These are phyloP conservation scores for Synchiropus splendidus DNA, from an alignment of 2,113 vertebrate genomes.

Conservation along the genomic window DNA sequence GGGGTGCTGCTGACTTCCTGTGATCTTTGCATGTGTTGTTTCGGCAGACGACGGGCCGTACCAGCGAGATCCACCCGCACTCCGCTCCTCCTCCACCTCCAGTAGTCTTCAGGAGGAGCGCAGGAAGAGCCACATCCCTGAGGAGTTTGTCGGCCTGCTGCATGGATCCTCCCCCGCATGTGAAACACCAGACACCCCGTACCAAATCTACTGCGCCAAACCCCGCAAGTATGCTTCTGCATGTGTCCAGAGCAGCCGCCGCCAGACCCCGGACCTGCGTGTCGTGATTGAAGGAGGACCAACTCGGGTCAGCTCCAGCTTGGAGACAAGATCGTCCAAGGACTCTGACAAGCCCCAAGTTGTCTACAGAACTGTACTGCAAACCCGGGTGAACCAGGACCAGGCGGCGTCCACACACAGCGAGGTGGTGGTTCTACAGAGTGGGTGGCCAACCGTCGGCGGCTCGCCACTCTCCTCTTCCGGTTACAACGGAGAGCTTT, in stretches of 20 bases:
- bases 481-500: constrained; percentile 62
- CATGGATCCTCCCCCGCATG: constrained; percentile 92
- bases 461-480: constrained; percentile 16
- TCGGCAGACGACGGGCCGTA: constrained; percentile 51
- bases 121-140: constrained; percentile 76
- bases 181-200: constrained; percentile 85
- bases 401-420: constrained; percentile 22
- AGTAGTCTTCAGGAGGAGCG: constrained; percentile 58
- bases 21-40: constrained; percentile 1
- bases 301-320: constrained; percentile 22
- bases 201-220: constrained; percentile 79
- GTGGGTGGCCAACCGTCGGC: constrained; percentile 29
- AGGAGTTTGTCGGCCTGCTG: constrained; percentile 89
- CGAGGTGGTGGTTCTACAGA: constrained; percentile 13
- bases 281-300: constrained; percentile 34
- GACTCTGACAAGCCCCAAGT: constrained; percentile 74
- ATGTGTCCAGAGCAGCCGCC: constrained; percentile 53
- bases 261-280: constrained; percentile 53
- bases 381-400: constrained; percentile 77
- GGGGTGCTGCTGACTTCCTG: no score
- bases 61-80: constrained; percentile 40
- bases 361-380: constrained; percentile 89
- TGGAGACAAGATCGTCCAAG: constrained; percentile 42
- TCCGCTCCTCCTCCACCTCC: constrained; percentile 20
- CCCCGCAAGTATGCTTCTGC: constrained; percentile 44